These are phyloP conservation scores for Cylloceria caligata DNA, from an alignment of 2,888 invertebrate species.

Conservation along the genomic window DNA sequence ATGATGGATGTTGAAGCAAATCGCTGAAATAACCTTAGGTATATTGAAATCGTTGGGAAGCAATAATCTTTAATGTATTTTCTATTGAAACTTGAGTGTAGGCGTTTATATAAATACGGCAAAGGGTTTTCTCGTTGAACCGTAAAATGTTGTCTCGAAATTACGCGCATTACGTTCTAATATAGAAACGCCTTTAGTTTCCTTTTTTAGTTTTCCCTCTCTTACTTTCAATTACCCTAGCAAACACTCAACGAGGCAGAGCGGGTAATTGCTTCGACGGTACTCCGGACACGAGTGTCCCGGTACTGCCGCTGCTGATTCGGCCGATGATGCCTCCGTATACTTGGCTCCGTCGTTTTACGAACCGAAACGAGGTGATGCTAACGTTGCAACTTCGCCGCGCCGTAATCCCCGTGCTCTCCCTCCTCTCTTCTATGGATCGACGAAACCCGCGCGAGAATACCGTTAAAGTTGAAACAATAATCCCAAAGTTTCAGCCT, in stretches of 20 bases:
- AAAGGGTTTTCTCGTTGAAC: background rate
- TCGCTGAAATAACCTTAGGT: too few species aligned
- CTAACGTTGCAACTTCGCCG: conserved; percentile 6
- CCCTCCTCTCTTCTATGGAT: too few species aligned
- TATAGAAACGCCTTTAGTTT: background rate
- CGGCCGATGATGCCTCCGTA: background rate
- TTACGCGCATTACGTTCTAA: too few species aligned
- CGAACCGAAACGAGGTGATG: conserved; percentile 17
- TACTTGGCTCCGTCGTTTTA: conserved; percentile 21
- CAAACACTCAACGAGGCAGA: conserved; percentile 51
- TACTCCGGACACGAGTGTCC: conserved; percentile 37
- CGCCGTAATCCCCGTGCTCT: background rate
- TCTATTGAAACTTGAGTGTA: background rate
- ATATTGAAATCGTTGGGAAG: background rate
- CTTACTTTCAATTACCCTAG: conserved; percentile 51
- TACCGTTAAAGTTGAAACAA: conserved; percentile 47
- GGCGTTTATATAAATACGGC: background rate
- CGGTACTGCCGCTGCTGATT: background rate
- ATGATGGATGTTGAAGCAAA: too few species aligned
- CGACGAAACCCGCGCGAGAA: too few species aligned
- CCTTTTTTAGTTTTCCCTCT: conserved; percentile 25
- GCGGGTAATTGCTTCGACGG: conserved; percentile 54
- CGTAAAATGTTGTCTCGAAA: background rate
- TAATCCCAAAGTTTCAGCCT: conserved; percentile 35
- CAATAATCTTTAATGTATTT: background rate